phyloP scores from a whole-genome alignment of 2,797 vertebrate species.

The Macropodus opercularis region DNA sequence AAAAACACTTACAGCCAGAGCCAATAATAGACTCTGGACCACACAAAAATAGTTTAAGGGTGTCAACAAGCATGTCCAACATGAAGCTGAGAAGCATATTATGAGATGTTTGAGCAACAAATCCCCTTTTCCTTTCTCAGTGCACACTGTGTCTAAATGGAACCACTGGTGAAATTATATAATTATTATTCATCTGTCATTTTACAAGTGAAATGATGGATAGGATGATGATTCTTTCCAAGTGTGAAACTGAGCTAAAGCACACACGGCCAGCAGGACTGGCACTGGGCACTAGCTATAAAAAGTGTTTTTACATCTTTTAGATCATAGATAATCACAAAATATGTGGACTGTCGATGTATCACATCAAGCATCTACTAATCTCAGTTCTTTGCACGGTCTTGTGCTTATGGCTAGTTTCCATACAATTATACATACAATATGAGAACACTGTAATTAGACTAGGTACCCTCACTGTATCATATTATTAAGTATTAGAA shows the following conservation, averaged over 20 bases:
- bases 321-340: conserved; percentile 29
- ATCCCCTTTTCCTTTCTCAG: conserved; percentile 1
- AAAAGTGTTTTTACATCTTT: conserved; percentile 35
- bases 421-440: background rate
- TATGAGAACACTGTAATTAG: conserved; percentile 8
- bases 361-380: background rate
- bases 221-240: conserved; percentile 51
- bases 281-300: conserved; percentile 33
- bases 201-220: conserved; percentile 47
- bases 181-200: conserved; percentile 61
- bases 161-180: conserved; percentile 38
- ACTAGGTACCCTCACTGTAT: background rate
- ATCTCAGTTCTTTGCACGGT: background rate
- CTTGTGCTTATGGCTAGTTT: background rate
- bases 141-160: conserved; percentile 13
- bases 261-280: conserved; percentile 39
- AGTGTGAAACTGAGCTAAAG: conserved; percentile 59
- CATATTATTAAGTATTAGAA: too few relatives aligned
- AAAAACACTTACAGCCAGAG: conserved; percentile 71
- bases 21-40: conserved; percentile 70
- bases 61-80: conserved; percentile 56
- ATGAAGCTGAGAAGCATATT: conserved; percentile 36
- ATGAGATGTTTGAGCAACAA: conserved; percentile 25
- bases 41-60: conserved; percentile 59
- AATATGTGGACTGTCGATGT: conserved; percentile 11